Evolutionary conservation across 2,113 vertebrate species (phyloP).

Genomic region (Junco hyemalis): DNA sequence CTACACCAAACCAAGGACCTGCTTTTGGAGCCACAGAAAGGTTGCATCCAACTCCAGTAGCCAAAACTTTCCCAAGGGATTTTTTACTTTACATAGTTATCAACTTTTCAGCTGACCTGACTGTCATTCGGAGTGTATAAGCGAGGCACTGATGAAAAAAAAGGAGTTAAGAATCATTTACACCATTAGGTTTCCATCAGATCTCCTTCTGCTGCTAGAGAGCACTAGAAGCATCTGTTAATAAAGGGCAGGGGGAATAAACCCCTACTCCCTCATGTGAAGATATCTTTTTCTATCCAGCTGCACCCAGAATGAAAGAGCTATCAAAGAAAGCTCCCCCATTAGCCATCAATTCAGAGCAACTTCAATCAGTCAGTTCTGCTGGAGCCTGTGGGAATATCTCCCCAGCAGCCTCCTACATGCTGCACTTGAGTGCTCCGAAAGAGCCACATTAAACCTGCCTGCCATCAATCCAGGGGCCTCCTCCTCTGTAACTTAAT

Average conservation of each 20-base stretch:
- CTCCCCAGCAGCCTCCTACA: constrained; percentile 69
- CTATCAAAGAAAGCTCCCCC: constrained; percentile 60
- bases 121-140: background rate
- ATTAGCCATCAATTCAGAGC: constrained; percentile 68
- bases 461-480: constrained; percentile 62
- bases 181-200: constrained; percentile 56
- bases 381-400: constrained; percentile 62
- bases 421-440: constrained; percentile 61
- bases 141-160: background rate
- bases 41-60: background rate
- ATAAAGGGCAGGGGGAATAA: constrained; percentile 36
- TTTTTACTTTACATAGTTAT: background rate
- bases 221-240: constrained; percentile 63
- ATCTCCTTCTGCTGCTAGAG: constrained; percentile 49
- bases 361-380: constrained; percentile 72
- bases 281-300: constrained; percentile 44
- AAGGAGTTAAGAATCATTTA: constrained; percentile 47
- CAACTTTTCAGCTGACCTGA: background rate
- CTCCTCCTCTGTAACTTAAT: constrained; percentile 67
- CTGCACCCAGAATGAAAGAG: constrained; percentile 63
- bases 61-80: background rate
- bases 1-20: background rate
- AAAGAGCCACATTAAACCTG: constrained; percentile 66
- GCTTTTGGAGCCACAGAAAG: background rate
- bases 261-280: background rate